phyloP scores from a whole-genome alignment of 2,113 vertebrate species.

The Engystomops pustulosus region DNA sequence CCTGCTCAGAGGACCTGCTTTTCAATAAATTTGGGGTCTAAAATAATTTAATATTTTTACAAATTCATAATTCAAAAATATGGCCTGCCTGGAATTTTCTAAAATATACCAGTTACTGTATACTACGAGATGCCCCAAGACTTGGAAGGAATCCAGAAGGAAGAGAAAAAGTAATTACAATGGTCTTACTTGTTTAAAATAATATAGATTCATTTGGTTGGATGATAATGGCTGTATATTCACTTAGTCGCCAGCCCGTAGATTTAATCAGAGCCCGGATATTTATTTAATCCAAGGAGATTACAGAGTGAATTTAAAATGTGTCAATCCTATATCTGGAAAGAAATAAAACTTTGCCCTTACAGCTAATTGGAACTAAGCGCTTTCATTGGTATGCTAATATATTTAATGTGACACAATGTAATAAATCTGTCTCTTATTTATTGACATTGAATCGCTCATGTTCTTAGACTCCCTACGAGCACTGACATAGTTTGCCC shows the following conservation, averaged over 20 bases:
- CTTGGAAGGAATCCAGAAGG: background rate
- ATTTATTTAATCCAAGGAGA: constrained; percentile 11
- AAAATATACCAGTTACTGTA: constrained; percentile 14
- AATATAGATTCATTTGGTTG: constrained; percentile 41
- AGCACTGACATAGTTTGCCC: constrained; percentile 32
- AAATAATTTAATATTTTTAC: background rate
- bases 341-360: constrained; percentile 48
- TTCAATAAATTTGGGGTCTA: constrained; percentile 2
- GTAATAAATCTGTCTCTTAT: constrained; percentile 51
- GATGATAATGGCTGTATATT: background rate
- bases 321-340: constrained; percentile 46
- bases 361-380: constrained; percentile 57
- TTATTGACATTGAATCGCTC: constrained; percentile 14
- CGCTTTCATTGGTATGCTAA: constrained; percentile 61
- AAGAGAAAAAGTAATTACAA: constrained; percentile 32
- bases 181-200: background rate
- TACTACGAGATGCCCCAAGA: background rate
- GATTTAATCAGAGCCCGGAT: background rate
- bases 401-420: constrained; percentile 57
- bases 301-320: constrained; percentile 47
- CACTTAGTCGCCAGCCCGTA: constrained; percentile 6
- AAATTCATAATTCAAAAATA: constrained; percentile 14
- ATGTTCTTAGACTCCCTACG: constrained; percentile 51
- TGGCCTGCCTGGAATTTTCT: background rate
- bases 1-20: background rate